phyloP scores from a whole-genome alignment of 2,888 invertebrate species.

The Pseudococcus longispinus region DNA sequence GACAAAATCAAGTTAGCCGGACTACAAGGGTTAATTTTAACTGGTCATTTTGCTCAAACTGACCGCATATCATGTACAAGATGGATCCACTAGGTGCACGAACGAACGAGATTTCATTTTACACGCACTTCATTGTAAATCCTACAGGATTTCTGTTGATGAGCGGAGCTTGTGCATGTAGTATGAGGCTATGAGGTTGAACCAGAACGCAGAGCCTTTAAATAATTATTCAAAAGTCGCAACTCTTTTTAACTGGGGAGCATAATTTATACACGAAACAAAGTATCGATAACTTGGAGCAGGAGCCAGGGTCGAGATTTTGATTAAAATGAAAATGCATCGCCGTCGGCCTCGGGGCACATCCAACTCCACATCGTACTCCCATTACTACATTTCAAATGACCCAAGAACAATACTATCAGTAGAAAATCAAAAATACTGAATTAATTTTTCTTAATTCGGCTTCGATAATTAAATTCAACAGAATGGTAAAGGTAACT shows the following conservation, averaged over 20 bases:
- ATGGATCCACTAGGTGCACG: not conserved
- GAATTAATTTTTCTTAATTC: slow-evolving; percentile 41
- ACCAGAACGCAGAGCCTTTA: not conserved
- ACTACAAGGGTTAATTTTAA: slow-evolving; percentile 3
- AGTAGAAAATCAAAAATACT: slow-evolving; percentile 32
- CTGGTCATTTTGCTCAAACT: slow-evolving; percentile 16
- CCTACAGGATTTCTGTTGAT: slow-evolving; percentile 24
- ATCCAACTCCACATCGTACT: not conserved
- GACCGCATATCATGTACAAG: not conserved
- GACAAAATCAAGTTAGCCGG: slow-evolving; percentile 22
- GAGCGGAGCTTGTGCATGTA: not conserved
- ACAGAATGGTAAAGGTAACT: not conserved
- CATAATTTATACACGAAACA: slow-evolving; percentile 13
- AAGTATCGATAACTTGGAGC: not conserved
- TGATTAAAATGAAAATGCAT: slow-evolving; percentile 22
- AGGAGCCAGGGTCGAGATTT: not conserved
- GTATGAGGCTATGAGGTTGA: not conserved
- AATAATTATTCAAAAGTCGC: slow-evolving; percentile 37
- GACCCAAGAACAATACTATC: not conserved
- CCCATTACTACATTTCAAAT: slow-evolving; percentile 10
- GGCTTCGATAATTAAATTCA: slow-evolving; percentile 46
- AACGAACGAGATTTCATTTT: not conserved
- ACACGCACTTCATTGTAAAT: not conserved
- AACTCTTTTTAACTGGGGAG: not conserved
- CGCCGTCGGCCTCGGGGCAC: not conserved